phyloP scores from a whole-genome alignment of 2,888 invertebrate species.

The Polyploca ridens region DNA sequence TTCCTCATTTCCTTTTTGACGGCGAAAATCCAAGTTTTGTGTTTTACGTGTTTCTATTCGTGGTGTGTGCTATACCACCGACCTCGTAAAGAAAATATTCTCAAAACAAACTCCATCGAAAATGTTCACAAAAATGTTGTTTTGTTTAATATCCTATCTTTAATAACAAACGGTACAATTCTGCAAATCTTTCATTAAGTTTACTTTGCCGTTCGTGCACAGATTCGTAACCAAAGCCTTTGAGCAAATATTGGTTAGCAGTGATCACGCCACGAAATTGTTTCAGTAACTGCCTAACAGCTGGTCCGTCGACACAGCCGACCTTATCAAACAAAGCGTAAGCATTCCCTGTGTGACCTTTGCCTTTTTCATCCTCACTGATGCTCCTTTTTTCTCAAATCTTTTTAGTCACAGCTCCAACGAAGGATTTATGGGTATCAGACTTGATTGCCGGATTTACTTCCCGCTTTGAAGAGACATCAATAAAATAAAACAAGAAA shows the following conservation, averaged over 20 bases:
- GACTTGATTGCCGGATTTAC: not conserved
- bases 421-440: not conserved
- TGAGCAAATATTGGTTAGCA: constrained; percentile 7
- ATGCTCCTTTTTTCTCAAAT: not conserved
- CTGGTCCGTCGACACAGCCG: not conserved
- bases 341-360: not conserved
- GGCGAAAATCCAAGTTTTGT: too few species aligned
- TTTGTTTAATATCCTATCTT: not conserved
- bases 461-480: not conserved
- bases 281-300: constrained; percentile 1
- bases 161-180: not conserved
- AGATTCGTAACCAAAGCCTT: not conserved
- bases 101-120: not conserved
- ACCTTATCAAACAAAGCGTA: constrained; percentile 2
- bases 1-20: too few species aligned
- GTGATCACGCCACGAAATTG: constrained; percentile 3
- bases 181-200: not conserved
- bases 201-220: not conserved
- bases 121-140: not conserved
- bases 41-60: too few species aligned
- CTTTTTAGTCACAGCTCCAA: not conserved
- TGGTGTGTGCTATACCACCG: too few species aligned
- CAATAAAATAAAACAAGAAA: not conserved
- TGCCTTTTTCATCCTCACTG: not conserved
- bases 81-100: not conserved